phyloP scores from a whole-genome alignment of 2,797 vertebrate species.

The Phataginus tetradactyla region DNA sequence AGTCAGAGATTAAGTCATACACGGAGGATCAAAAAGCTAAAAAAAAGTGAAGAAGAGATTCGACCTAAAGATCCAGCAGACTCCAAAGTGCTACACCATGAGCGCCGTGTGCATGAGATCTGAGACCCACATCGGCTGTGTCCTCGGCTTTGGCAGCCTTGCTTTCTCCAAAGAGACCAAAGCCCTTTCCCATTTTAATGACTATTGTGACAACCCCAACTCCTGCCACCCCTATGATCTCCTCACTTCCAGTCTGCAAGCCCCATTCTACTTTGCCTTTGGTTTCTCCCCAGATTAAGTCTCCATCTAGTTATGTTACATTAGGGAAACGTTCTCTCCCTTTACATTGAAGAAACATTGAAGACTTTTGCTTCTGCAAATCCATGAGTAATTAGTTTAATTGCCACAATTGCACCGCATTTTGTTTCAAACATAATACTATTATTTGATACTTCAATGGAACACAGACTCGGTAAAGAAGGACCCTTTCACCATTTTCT shows the following conservation, averaged over 20 bases:
- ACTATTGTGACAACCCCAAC: neutral
- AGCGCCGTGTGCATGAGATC: neutral
- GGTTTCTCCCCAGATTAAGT: constrained; percentile 35
- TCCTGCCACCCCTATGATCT: neutral
- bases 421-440: constrained; percentile 49
- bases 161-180: neutral
- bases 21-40: neutral
- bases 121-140: rapidly evolving
- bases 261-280: neutral
- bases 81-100: rapidly evolving
- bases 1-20: neutral
- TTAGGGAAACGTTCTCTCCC: neutral
- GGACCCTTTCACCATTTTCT: constrained; percentile 12
- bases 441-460: constrained; percentile 52
- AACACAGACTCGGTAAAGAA: constrained; percentile 37
- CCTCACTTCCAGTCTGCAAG: neutral
- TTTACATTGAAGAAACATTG: neutral
- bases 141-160: neutral
- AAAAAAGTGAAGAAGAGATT: neutral
- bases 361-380: constrained; percentile 25
- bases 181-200: neutral
- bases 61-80: neutral
- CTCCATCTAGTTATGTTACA: neutral
- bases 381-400: constrained; percentile 54
- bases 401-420: neutral